A percentile compares a stretch with the other conserved stretches of the same genome.
Evolutionary conservation across 2,888 invertebrate genomes (phyloP).

Genomic region (Cordylochernes scorpioides): DNA sequence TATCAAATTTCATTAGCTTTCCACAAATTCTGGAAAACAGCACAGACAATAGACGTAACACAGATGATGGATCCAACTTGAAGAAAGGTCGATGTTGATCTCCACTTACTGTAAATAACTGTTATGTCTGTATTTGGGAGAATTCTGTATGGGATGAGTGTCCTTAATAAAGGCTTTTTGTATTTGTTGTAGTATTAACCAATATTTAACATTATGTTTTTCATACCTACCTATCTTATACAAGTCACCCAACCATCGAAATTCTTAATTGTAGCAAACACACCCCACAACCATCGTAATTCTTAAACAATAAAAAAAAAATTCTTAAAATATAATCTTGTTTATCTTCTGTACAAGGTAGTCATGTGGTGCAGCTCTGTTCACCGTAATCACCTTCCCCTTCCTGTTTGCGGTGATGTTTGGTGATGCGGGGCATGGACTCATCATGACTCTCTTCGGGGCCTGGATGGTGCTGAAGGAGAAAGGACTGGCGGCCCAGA

Average conservation of each 20-base stretch:
- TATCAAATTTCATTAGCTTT: too few species aligned
- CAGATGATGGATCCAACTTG: too few species aligned
- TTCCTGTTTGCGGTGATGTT: slow-evolving; percentile 97
- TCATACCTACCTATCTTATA: too few species aligned
- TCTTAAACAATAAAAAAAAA: neutral
- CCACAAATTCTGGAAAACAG: too few species aligned
- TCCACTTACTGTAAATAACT: too few species aligned
- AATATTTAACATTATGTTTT: neutral
- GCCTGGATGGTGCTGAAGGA: slow-evolving; percentile 85
- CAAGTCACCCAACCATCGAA: too few species aligned
- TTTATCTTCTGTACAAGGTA: neutral
- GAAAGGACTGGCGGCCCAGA: slow-evolving; percentile 59
- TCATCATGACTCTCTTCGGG: slow-evolving; percentile 68
- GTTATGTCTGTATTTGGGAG: too few species aligned
- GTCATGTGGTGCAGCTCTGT: slow-evolving; percentile 40
- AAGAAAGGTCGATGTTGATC: too few species aligned
- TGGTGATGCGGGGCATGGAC: slow-evolving; percentile 86
- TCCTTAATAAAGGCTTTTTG: too few species aligned
- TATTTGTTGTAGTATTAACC: too few species aligned
- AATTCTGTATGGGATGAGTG: too few species aligned
- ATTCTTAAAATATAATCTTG: neutral
- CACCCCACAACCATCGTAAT: neutral
- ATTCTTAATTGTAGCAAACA: neutral
- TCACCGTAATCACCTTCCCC: slow-evolving; percentile 88
- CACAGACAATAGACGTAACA: too few species aligned